These are phyloP conservation scores for Batillaria attramentaria DNA, from an alignment of 1,140 invertebrate genomes.

Conservation along the genomic window DNA sequence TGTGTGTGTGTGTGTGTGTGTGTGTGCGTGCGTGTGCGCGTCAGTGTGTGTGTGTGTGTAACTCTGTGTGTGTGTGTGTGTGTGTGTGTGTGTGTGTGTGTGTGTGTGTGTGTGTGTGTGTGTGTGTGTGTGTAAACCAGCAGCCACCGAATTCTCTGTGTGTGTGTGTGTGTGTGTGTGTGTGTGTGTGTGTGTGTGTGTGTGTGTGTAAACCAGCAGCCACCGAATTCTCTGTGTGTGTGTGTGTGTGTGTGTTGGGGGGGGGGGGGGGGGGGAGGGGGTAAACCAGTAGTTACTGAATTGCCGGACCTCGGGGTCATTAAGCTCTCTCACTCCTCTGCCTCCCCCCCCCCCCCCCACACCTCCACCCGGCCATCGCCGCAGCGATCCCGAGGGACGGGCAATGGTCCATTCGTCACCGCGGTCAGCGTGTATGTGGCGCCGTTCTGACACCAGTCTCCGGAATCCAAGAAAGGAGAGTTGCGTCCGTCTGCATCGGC, in stretches of 20 bases:
- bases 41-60: conserved; percentile 13
- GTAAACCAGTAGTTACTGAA: too few relatives aligned
- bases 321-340: not conserved
- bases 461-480: too few relatives aligned
- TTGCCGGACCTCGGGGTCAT: not conserved
- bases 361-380: not conserved
- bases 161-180: not conserved
- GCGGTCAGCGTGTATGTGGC: too few relatives aligned
- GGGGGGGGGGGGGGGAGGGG: too few relatives aligned
- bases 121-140: not conserved
- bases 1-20: conserved; percentile 22
- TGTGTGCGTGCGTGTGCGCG: conserved; percentile 5
- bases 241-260: too few relatives aligned
- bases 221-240: too few relatives aligned
- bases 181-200: not conserved
- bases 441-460: too few relatives aligned
- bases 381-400: not conserved
- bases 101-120: not conserved
- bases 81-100: conserved; percentile 15
- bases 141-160: too few relatives aligned
- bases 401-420: not conserved
- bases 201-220: not conserved
- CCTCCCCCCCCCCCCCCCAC: not conserved
- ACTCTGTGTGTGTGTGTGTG: conserved; percentile 7
- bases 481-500: too few relatives aligned